Base-by-base conservation (phyloP, 2,888 invertebrate genomes). In the Drepanosiphum platanoidis region DNA sequence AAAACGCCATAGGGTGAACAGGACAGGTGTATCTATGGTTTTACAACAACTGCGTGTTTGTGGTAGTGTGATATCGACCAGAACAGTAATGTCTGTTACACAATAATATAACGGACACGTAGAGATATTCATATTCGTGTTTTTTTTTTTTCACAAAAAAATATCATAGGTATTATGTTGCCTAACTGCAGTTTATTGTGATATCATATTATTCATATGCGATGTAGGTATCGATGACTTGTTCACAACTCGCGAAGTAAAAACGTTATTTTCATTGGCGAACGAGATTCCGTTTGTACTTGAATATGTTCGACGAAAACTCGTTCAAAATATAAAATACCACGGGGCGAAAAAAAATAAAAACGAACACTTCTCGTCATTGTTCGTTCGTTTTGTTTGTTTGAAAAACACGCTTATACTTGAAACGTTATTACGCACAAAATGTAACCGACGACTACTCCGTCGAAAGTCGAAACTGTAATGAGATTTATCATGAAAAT, bases 11-110 rank as follows among this genome's bases (percentile, higher is more conserved):
- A 82, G 71, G 81, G 81, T 61, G 71, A 72, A 27, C 36, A 52
- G 9, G 81, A 70, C 81, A 82, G 81, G 81, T 82, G 81, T 72
- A 71, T 42, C 61, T 39, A 32, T 72, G 71, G 81, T 72, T 61
- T 32, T n/a, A n/a, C n/a, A n/a, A 82, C 80, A 70, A 80, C 80
- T 80, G 34, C 61, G 3, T 15, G 66, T 32, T 78, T 78, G 79
- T 66, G 74, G 74, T 75, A 52, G 9, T 39, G 68, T 83, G 74
- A 74, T 52, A 39, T 58, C 58, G 42, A 84, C 66, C 75, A 77
- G 52, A 84, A 84, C 84, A 84, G 71, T 34, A 32, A 74, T 58
- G 30, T 42, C 27, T 61, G 61, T 61, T 72, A 42, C 58, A 61
- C 61, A 34, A 81, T 39, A 71, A 58, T 39, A 39, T 72, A 82